Base-by-base conservation (phyloP, 2,113 vertebrate species). In the Spea bombifrons region DNA sequence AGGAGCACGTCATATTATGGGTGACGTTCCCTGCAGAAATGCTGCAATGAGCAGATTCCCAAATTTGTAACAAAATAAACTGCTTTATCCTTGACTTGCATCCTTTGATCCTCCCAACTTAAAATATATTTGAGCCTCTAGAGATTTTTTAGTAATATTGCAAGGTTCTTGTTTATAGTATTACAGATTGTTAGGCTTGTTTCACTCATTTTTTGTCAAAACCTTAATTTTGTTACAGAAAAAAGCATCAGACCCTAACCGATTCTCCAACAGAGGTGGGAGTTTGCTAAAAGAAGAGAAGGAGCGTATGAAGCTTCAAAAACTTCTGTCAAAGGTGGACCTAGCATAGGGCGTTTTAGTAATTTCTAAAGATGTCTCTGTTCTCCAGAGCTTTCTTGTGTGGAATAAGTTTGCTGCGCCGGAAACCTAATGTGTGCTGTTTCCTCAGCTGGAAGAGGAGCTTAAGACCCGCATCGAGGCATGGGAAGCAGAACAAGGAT, bases 231-330 rank as follows among this genome's bases (percentile, higher is more conserved):
- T n/a, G 16, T 8, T 75, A 10, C 47, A 91, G 90, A 90, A 84
- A 81, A 91, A 87, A 71, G 88, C 90, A n/a, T 83, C 81, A 4
- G 90, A 91, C 78, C 90, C 89, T 0, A 88, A 81, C 83, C 82
- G 89, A 72, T 89, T 89, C 50, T 84, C 86, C 49, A 91, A 91
- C 81, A 83, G 90, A 81, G 90, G 90, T 9, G 90, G 89, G 6
- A 83, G 83, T 57, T 82, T 91, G 63, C 85, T 91, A 5, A 91
- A 85, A 81, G 89, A 90, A 46, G 87, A 84, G 68, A 89, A 85
- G 48, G 90, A 90, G 44, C 63, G 87, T 16, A 75, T 76, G 70
- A 88, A 88, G 75, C 81, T 89, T 15, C 88, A 89, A 65, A 91
- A 89, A 66, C 76, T 88, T 53, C 82, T 91, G 45, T 85, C 85